Percentiles rank a stretch among this genome's conserved stretches.
phyloP scores from a whole-genome alignment of 2,113 vertebrate species.

The Mixornis gularis region DNA sequence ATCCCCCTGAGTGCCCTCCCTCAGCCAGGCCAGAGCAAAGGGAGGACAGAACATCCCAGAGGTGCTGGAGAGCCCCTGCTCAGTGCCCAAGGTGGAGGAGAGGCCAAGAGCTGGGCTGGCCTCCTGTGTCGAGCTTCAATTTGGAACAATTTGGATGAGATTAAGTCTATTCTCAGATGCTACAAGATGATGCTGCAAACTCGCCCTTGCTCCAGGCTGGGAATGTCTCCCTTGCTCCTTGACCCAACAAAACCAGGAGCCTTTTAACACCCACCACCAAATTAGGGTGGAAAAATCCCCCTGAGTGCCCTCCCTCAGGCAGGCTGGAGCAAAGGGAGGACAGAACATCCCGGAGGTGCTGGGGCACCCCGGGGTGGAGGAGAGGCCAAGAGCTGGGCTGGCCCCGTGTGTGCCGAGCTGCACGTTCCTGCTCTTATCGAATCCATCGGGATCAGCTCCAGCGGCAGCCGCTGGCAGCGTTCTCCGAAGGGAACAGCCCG shows the following conservation, averaged over 20 bases:
- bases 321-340: fast-evolving
- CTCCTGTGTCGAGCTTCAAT: no score
- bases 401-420: background rate
- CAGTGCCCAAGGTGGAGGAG: no score
- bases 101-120: no score
- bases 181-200: fast-evolving
- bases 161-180: background rate
- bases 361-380: background rate
- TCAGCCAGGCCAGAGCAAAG: no score
- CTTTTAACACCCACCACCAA: background rate
- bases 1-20: no score
- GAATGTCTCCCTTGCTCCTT: fast-evolving
- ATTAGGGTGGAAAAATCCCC: fast-evolving
- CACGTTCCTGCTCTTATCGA: background rate
- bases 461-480: background rate
- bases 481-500: fast-evolving
- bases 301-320: fast-evolving
- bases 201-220: background rate
- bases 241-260: background rate
- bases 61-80: background rate
- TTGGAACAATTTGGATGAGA: background rate
- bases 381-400: background rate
- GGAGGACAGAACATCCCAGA: no score
- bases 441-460: background rate
- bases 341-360: fast-evolving